Conservation (phyloP, 2,888 invertebrate genomes). For the Glyphotaelius pellucidus region DNA sequence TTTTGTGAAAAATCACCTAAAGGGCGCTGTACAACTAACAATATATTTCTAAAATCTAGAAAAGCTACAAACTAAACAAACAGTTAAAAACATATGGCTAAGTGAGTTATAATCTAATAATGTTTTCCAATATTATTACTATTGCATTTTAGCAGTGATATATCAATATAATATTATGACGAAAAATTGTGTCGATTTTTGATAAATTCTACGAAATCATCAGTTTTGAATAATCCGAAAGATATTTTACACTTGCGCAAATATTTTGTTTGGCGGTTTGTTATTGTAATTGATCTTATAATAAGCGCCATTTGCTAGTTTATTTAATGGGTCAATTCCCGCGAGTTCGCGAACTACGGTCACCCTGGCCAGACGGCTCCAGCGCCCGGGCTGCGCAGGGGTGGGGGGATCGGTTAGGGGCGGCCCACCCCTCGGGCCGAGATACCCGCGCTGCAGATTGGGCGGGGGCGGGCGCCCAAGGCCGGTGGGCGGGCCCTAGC, state of each 20-base stretch:
- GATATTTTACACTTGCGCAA: too few relatives aligned
- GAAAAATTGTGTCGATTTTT: not conserved
- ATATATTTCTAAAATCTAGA: too few relatives aligned
- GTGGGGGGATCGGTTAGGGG: not conserved
- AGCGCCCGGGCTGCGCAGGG: not conserved
- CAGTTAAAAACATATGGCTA: too few relatives aligned
- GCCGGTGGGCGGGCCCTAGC: slow-evolving; percentile 5
- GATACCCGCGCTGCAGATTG: not conserved
- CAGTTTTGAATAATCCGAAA: not conserved
- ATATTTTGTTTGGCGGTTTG: not conserved
- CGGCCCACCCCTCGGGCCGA: slow-evolving; percentile 5
- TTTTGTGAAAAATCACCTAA: too few relatives aligned
- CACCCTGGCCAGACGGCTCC: not conserved
- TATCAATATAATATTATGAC: too few relatives aligned
- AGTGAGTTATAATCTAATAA: too few relatives aligned
- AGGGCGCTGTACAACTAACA: too few relatives aligned
- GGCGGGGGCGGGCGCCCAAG: not conserved
- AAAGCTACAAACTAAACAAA: too few relatives aligned
- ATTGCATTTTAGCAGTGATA: too few relatives aligned
- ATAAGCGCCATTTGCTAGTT: not conserved
- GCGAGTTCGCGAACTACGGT: not conserved
- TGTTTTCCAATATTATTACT: too few relatives aligned
- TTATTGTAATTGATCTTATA: not conserved
- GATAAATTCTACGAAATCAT: not conserved
- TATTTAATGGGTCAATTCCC: not conserved